Evolutionary conservation across 2,113 vertebrate genomes (phyloP).

Genomic region (Numenius arquata): DNA sequence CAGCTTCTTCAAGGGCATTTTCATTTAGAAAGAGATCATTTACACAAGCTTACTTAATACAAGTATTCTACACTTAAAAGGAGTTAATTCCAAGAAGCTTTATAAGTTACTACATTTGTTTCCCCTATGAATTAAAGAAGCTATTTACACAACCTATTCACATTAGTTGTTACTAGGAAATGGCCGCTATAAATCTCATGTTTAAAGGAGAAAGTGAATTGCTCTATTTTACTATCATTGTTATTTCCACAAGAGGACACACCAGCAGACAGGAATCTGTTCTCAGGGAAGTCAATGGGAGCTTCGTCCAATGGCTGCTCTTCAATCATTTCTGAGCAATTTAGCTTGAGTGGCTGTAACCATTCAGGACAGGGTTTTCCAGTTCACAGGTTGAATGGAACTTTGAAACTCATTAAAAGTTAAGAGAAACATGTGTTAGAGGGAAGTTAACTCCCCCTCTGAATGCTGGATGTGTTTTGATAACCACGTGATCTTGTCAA

Average conservation of each 20-base stretch:
- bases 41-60: background rate
- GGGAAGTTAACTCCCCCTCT: background rate
- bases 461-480: background rate
- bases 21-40: background rate
- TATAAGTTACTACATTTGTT: background rate
- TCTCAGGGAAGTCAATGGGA: background rate
- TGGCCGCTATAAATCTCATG: background rate
- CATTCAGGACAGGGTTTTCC: background rate
- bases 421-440: background rate
- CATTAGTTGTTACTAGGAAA: background rate
- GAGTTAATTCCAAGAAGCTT: background rate
- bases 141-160: background rate
- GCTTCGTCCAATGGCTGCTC: background rate
- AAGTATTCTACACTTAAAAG: background rate
- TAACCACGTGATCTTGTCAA: background rate
- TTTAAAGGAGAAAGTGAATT: background rate
- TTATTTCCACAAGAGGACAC: background rate
- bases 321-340: background rate
- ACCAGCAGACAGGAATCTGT: background rate
- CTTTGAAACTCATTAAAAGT: background rate
- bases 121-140: background rate
- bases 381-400: background rate
- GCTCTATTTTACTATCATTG: background rate
- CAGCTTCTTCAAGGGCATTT: background rate
- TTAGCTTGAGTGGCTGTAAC: background rate